These are phyloP conservation scores for Steinernema khuongi DNA, from an alignment of 1,140 invertebrate genomes.

Conservation along the genomic window DNA sequence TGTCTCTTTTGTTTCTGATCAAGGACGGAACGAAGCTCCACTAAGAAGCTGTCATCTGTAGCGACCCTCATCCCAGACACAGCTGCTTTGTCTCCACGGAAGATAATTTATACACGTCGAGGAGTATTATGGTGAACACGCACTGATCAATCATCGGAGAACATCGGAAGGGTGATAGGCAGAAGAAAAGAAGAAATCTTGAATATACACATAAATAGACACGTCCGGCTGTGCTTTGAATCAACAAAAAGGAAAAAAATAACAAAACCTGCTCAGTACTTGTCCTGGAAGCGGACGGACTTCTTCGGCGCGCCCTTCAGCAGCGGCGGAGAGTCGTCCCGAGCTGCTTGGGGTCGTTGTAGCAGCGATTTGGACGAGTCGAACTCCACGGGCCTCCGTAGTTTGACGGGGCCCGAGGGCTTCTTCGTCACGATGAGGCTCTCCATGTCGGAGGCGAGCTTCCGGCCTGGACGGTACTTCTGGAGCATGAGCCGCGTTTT, in stretches of 20 bases:
- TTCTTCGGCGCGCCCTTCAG: background rate
- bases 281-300: background rate
- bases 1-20: too few species aligned
- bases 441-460: background rate
- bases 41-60: too few species aligned
- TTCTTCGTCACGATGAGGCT: background rate
- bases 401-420: background rate
- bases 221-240: background rate
- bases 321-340: background rate
- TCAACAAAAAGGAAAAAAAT: constrained; percentile 6
- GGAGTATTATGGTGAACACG: constrained; percentile 16
- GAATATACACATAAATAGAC: constrained; percentile 15
- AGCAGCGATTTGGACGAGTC: background rate
- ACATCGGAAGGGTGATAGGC: background rate
- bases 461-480: background rate
- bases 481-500: background rate
- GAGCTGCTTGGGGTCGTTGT: background rate
- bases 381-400: background rate
- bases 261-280: background rate
- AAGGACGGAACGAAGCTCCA: too few species aligned
- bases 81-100: background rate
- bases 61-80: too few species aligned
- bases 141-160: constrained; percentile 16
- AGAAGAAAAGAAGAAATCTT: constrained; percentile 9
- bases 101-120: constrained; percentile 8